Base-by-base conservation (phyloP, 2,797 vertebrate genomes). In the Sebastes oblongus region DNA sequence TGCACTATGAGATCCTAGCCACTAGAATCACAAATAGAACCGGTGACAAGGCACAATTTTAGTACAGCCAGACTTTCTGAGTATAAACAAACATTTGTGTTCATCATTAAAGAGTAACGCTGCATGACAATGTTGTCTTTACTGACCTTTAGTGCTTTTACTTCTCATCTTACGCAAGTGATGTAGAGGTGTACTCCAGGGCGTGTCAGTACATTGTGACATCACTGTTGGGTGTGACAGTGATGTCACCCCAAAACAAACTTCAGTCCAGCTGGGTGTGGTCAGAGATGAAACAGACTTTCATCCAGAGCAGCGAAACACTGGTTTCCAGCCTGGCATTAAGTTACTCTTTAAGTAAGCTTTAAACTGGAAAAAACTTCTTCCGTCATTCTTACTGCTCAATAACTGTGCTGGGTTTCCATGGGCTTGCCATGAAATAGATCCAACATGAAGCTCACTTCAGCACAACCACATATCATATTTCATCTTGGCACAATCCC, bases 401-500 rank as follows among this genome's bases (percentile, higher is more conserved):
- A 62, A 24, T 46, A 46, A 32, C 73, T 61, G 20, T 46, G 39
- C 4, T 36, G 8, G 64, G 39, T 72, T 87, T 84, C 12, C 25
- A 8, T 18, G 5, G 8, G 52, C 68, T 75, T 72, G 30, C 58
- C 30, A 36, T 30, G 64, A 77, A 81, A 77, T 72, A 64, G 13
- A 73, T 62, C 61, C 56, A 75, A 77, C 61, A 79, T 16, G 24
- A 72, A 61, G 12, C 71, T 75, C 55, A 27, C 61, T 69, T 66
- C 66, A 72, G 56, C 52, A 42, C 27, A 50, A 66, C 8, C 46
- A 34, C 66, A 25, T 39, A 72, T 86, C 78, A 72, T 14, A 75
- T 61, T 69, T 83, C 27, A 77, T 78, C 56, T 68, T 56, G 64
- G 77, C 75, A 16, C 34, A 29, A 55, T 74, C 71, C n/a, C 46